Conservation (phyloP, 2,113 vertebrate species). For the Gallinago media region DNA sequence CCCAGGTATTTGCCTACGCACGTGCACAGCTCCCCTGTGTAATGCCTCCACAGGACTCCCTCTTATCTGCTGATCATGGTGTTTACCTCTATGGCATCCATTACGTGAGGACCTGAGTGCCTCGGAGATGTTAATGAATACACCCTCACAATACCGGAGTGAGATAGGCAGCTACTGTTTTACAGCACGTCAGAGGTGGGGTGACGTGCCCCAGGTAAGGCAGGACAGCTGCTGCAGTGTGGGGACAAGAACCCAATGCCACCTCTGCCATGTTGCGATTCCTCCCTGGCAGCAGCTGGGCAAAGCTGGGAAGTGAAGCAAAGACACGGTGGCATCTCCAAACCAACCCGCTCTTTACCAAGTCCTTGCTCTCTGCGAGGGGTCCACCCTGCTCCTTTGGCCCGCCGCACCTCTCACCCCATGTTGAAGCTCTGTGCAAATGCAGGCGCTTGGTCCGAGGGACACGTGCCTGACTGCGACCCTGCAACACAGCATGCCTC, state of each 20-base stretch:
- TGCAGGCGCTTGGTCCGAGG: background rate
- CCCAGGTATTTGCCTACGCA: background rate
- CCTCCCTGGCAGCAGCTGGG: background rate
- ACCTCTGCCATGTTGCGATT: rapidly evolving
- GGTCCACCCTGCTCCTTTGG: rapidly evolving
- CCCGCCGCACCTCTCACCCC: rapidly evolving
- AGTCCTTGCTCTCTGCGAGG: background rate
- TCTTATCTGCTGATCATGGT: background rate
- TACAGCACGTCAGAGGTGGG: background rate
- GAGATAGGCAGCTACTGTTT: background rate
- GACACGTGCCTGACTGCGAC: rapidly evolving
- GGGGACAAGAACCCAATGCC: background rate
- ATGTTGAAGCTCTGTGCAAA: rapidly evolving
- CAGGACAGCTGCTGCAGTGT: background rate
- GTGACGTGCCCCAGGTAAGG: background rate
- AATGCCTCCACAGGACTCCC: background rate
- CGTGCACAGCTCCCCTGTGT: background rate
- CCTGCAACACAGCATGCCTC: rapidly evolving
- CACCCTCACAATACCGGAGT: rapidly evolving
- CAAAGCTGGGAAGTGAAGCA: background rate
- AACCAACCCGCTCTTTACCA: background rate
- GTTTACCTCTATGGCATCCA: background rate
- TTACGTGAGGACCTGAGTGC: background rate
- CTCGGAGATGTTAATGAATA: background rate
- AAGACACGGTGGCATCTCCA: rapidly evolving